Evolutionary conservation across 2,888 invertebrate species (phyloP).

Genomic region (Ennomos erosarius): DNA sequence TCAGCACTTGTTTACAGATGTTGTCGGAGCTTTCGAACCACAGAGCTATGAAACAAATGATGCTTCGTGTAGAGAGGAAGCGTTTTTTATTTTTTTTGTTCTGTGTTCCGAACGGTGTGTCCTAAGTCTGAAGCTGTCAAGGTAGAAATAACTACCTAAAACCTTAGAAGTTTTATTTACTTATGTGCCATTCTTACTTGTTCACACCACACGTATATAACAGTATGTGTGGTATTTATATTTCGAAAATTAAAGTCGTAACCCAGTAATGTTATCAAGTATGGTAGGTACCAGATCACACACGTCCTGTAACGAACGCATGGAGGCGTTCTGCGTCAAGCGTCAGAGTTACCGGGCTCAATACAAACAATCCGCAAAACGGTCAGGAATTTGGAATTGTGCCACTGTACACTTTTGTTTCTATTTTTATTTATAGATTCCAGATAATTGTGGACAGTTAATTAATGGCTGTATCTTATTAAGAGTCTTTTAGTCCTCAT

Average conservation of each 20-base stretch:
- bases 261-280: slow-evolving; percentile 4
- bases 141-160: no score
- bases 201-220: no score
- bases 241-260: neutral
- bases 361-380: slow-evolving; percentile 76
- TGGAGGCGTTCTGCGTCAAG: slow-evolving; percentile 64
- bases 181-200: no score
- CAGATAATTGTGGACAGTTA: slow-evolving; percentile 48
- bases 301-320: slow-evolving; percentile 31
- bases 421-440: slow-evolving; percentile 45
- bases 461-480: slow-evolving; percentile 37
- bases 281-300: neutral
- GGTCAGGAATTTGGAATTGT: slow-evolving; percentile 72
- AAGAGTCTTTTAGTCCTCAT: slow-evolving; percentile 5
- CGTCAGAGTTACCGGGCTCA: slow-evolving; percentile 57
- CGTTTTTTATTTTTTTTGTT: no score
- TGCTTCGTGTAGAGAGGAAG: no score
- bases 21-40: no score
- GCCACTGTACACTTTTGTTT: slow-evolving; percentile 64
- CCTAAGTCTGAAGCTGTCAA: no score
- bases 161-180: no score
- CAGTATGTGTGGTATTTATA: neutral
- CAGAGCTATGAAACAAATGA: no score
- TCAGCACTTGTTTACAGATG: no score
- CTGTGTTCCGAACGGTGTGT: no score